A percentile compares a stretch with the other conserved stretches of the same genome.
These are phyloP conservation scores for Buphagus erythrorhynchus DNA, from an alignment of 2,797 vertebrate genomes.

Conservation along the genomic window DNA sequence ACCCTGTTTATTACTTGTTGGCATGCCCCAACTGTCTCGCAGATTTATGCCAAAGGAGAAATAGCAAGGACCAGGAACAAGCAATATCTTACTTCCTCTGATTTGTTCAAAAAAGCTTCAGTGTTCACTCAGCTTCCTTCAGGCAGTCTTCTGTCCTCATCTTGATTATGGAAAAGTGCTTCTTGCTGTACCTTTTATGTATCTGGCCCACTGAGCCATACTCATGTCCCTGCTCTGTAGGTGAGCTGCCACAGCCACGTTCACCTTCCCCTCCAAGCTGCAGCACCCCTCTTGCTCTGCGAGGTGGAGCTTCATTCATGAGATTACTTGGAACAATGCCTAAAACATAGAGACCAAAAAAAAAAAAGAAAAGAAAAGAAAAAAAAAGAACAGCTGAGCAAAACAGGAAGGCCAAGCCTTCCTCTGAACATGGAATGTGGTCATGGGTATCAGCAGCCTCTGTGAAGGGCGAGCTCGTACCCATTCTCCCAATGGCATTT, in stretches of 20 bases:
- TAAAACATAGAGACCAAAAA: background rate
- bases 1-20: background rate
- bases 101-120: background rate
- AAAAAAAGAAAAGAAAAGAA: background rate
- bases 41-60: background rate
- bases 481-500: background rate
- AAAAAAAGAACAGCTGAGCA: background rate
- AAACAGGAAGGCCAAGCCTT: background rate
- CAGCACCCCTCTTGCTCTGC: background rate
- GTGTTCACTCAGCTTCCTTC: background rate
- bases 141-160: background rate
- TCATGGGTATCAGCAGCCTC: background rate
- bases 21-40: background rate
- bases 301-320: background rate
- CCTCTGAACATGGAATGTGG: rapidly evolving
- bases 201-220: rapidly evolving
- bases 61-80: background rate
- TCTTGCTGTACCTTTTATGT: background rate
- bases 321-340: background rate
- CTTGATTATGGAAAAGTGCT: background rate
- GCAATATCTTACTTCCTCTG: background rate
- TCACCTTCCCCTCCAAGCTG: background rate
- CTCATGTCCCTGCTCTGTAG: rapidly evolving
- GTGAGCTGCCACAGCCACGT: rapidly evolving
- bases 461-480: background rate